phyloP scores from a whole-genome alignment of 2,888 invertebrate species.

The Drosophila anceps region DNA sequence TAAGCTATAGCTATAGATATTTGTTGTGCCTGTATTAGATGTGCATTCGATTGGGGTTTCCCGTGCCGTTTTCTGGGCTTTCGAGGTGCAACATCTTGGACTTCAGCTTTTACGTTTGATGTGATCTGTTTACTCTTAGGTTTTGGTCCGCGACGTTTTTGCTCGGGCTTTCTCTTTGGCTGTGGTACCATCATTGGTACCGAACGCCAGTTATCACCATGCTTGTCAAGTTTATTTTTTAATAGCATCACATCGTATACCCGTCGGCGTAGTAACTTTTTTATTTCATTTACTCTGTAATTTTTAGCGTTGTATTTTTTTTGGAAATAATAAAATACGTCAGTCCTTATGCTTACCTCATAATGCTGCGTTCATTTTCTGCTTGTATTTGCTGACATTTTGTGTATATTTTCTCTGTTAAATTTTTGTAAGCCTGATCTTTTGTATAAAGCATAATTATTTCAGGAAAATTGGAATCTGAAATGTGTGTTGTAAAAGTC shows the following conservation, averaged over 20 bases:
- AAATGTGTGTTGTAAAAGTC: not conserved
- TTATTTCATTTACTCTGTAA: conserved; percentile 82
- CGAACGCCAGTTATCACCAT: conserved; percentile 84
- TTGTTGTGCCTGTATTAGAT: conserved; percentile 15
- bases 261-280: conserved; percentile 81
- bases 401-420: conserved; percentile 80
- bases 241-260: conserved; percentile 82
- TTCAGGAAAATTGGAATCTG: not conserved
- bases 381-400: conserved; percentile 83
- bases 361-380: conserved; percentile 84
- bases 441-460: conserved; percentile 74
- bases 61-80: conserved; percentile 71
- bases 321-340: not conserved
- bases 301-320: not conserved
- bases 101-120: conserved; percentile 32
- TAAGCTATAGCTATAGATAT: not conserved
- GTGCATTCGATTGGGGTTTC: conserved; percentile 52
- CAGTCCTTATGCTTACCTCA: conserved; percentile 68
- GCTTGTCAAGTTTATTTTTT: conserved; percentile 82
- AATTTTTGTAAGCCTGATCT: conserved; percentile 78
- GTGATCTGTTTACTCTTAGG: conserved; percentile 71
- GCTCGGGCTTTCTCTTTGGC: conserved; percentile 84
- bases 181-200: conserved; percentile 83
- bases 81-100: conserved; percentile 40
- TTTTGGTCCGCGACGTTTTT: conserved; percentile 84